A percentile compares a stretch with the other conserved stretches of the same genome.
phyloP scores from a whole-genome alignment of 2,797 vertebrate species.

The Atherinosoma microstoma region DNA sequence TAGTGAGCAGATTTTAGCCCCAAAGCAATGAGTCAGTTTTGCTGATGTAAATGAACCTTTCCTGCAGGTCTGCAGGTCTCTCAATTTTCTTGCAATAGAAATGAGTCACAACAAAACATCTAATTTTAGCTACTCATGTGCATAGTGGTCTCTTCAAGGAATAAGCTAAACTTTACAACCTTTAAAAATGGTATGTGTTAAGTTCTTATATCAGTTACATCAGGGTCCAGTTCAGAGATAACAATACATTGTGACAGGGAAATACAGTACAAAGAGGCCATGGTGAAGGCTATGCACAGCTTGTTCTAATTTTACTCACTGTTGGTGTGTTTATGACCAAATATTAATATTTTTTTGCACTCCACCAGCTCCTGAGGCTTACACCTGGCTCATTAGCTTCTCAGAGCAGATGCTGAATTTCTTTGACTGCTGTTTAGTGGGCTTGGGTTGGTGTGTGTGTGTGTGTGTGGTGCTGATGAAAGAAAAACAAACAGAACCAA shows the following conservation, averaged over 20 bases:
- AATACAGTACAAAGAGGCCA: not conserved
- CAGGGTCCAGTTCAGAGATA: not conserved
- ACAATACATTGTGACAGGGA: not conserved
- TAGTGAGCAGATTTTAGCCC: not conserved
- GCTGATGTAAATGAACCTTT: not conserved
- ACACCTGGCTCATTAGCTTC: not conserved
- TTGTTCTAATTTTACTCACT: not conserved
- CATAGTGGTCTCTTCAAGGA: not conserved
- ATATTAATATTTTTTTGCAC: not conserved
- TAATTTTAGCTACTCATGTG: not conserved
- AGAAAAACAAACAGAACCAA: not conserved
- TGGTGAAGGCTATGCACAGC: not conserved
- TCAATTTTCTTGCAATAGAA: not conserved
- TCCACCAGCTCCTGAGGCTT: not conserved
- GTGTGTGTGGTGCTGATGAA: not conserved
- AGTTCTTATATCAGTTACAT: not conserved
- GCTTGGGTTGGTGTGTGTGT: not conserved
- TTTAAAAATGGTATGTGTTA: not conserved
- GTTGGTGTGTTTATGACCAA: not conserved
- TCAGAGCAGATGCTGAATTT: not conserved
- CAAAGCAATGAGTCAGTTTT: not conserved
- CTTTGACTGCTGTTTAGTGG: not conserved
- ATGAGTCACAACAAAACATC: not conserved
- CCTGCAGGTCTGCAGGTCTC: not conserved
- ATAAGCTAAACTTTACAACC: not conserved